These are phyloP conservation scores for Ruditapes philippinarum DNA, from an alignment of 1,140 invertebrate genomes.

Conservation along the genomic window DNA sequence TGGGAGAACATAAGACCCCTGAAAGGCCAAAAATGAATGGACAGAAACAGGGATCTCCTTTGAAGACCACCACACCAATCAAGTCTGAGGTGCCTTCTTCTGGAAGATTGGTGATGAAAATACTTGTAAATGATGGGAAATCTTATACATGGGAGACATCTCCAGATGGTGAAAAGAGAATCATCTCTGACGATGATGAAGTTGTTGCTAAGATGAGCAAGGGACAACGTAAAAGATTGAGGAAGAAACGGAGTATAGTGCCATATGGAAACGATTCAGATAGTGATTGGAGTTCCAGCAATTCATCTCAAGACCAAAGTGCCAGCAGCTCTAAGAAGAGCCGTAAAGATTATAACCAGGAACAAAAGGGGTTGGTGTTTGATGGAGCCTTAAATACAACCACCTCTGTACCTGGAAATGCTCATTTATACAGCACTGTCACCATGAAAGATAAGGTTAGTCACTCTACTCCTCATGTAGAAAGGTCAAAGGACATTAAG, in stretches of 20 bases:
- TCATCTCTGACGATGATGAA: conserved; percentile 63
- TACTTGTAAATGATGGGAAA: conserved; percentile 83
- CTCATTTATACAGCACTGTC: conserved; percentile 71
- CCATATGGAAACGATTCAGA: conserved; percentile 85
- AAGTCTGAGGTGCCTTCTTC: conserved; percentile 51
- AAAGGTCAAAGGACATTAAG: conserved; percentile 55
- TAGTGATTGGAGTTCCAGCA: conserved; percentile 52
- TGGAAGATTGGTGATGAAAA: conserved; percentile 85
- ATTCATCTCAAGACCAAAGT: background rate
- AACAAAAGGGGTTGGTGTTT: conserved; percentile 72
- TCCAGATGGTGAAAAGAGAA: conserved; percentile 79
- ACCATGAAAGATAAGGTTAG: conserved; percentile 62
- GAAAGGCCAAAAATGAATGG: background rate
- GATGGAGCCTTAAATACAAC: conserved; percentile 79
- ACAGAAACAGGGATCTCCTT: background rate
- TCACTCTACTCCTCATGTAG: background rate
- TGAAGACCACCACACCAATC: background rate
- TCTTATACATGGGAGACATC: conserved; percentile 80
- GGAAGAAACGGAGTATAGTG: conserved; percentile 77
- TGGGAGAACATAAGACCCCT: background rate
- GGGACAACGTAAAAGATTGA: background rate
- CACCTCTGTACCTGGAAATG: conserved; percentile 78
- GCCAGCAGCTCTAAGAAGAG: background rate
- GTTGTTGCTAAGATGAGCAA: conserved; percentile 26
- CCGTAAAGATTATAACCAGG: background rate